These are phyloP conservation scores for Streptopelia turtur DNA, from an alignment of 2,797 vertebrate species.

Conservation along the genomic window DNA sequence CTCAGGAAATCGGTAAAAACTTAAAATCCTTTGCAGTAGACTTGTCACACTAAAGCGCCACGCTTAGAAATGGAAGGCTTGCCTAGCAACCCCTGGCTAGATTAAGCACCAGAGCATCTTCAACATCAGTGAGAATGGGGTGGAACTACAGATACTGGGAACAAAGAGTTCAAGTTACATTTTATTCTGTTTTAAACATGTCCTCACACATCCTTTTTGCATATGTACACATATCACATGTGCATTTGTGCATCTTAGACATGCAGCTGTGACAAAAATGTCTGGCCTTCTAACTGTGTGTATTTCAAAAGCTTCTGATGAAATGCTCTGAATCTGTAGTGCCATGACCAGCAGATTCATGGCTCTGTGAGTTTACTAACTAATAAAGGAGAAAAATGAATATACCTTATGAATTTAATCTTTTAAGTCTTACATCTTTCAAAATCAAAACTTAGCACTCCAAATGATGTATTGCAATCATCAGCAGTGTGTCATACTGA, in stretches of 20 bases:
- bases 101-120: neutral
- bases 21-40: neutral
- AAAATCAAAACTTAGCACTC: neutral
- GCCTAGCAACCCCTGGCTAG: neutral
- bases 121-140: neutral
- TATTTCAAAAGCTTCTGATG: neutral
- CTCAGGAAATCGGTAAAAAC: neutral
- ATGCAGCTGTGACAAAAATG: neutral
- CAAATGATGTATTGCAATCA: neutral
- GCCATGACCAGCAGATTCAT: neutral
- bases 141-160: neutral
- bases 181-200: neutral
- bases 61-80: neutral
- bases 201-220: neutral
- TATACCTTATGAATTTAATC: neutral
- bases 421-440: neutral
- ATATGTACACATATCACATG: neutral
- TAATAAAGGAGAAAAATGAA: neutral
- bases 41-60: neutral
- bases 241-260: neutral
- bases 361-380: neutral
- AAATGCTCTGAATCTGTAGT: neutral
- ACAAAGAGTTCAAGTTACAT: neutral
- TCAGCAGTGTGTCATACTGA: neutral
- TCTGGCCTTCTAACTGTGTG: neutral